Evolutionary conservation across 2,888 invertebrate genomes (phyloP).

Genomic region (Athalia circularis): DNA sequence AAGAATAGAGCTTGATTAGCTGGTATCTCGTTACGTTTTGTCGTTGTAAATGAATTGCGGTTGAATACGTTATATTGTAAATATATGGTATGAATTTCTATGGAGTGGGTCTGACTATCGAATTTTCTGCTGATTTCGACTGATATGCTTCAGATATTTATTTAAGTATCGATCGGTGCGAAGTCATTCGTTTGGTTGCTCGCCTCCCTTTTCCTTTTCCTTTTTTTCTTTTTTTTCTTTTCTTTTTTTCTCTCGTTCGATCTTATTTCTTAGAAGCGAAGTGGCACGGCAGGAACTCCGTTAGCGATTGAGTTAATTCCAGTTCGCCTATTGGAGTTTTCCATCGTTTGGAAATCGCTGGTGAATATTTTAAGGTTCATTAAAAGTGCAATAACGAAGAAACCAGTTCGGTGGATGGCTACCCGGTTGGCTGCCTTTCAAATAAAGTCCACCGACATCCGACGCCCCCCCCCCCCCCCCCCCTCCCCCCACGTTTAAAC

Average conservation of each 20-base stretch:
- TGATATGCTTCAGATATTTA: too few species aligned
- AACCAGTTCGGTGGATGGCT: slow-evolving; percentile 54
- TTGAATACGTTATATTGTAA: too few species aligned
- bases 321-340: neutral
- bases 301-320: slow-evolving; percentile 2
- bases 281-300: neutral
- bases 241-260: neutral
- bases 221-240: too few species aligned
- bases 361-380: slow-evolving; percentile 65
- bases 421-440: slow-evolving; percentile 51
- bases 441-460: slow-evolving; percentile 49
- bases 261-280: neutral
- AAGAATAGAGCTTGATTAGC: too few species aligned
- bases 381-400: slow-evolving; percentile 65
- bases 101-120: too few species aligned
- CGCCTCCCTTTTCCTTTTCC: too few species aligned
- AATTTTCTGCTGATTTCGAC: too few species aligned
- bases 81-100: too few species aligned
- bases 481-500: slow-evolving; percentile 41
- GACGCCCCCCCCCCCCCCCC: slow-evolving; percentile 6
- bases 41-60: too few species aligned
- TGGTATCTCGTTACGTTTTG: too few species aligned
- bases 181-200: too few species aligned
- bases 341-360: slow-evolving; percentile 44
- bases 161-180: too few species aligned